phyloP scores from a whole-genome alignment of 2,797 vertebrate genomes.

The Halcyon badia region DNA sequence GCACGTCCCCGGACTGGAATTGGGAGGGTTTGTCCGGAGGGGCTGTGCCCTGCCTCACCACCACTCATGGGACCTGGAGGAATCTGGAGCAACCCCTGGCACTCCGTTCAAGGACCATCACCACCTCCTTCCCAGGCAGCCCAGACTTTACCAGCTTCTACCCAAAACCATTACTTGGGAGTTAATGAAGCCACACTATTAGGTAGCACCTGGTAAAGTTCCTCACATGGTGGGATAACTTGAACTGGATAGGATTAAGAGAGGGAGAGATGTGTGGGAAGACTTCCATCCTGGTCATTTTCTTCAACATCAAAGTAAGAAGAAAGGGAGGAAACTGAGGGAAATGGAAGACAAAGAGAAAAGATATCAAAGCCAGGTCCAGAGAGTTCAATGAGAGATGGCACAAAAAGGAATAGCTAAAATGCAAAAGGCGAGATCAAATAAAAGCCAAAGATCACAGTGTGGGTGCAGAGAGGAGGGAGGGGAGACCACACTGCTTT shows the following conservation, averaged over 20 bases:
- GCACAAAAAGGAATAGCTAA: not conserved
- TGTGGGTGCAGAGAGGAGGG: not conserved
- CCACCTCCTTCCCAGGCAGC: not conserved
- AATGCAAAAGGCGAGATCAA: slow-evolving; percentile 34
- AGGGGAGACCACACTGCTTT: not conserved
- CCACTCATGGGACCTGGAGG: not conserved
- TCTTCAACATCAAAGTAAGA: slow-evolving; percentile 8
- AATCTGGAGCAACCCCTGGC: not conserved
- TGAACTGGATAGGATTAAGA: not conserved
- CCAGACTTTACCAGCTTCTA: not conserved
- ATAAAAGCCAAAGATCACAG: slow-evolving; percentile 46
- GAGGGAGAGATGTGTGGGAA: not conserved
- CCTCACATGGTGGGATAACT: not conserved
- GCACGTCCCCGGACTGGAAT: fast-evolving
- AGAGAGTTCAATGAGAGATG: not conserved
- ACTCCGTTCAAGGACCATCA: not conserved
- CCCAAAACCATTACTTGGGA: not conserved
- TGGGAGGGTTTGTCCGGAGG: not conserved
- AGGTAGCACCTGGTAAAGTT: not conserved
- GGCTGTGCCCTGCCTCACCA: not conserved
- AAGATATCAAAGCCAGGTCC: slow-evolving; percentile 18
- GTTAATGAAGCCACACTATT: fast-evolving
- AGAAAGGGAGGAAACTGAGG: not conserved
- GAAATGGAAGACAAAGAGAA: slow-evolving; percentile 8
- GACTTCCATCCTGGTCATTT: not conserved